A percentile compares a stretch with the other conserved stretches of the same genome.
Conservation (phyloP, 2,797 vertebrate species). For the Molossus alvarezi region DNA sequence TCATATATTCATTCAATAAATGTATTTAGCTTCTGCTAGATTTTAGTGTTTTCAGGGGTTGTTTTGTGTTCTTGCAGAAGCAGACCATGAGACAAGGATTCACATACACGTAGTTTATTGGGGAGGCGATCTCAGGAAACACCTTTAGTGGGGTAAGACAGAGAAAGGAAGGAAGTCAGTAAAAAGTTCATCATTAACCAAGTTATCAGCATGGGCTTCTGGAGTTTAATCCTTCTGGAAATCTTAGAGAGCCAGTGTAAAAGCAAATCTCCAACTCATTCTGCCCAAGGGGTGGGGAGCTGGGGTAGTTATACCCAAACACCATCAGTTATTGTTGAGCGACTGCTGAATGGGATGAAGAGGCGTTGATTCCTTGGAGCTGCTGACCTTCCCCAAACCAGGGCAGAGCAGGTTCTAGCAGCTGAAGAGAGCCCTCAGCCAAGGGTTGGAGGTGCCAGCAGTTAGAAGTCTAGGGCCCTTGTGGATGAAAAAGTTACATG, state of each 20-base stretch:
- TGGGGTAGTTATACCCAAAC: neutral
- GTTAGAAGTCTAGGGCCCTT: neutral
- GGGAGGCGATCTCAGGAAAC: neutral
- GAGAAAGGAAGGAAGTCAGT: neutral
- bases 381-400: neutral
- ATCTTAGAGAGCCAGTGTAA: neutral
- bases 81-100: neutral
- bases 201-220: neutral
- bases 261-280: neutral
- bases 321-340: neutral
- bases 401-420: neutral
- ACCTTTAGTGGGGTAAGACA: neutral
- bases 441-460: neutral
- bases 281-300: neutral
- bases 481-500: neutral
- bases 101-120: neutral
- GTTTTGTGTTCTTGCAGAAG: slow-evolving; percentile 6
- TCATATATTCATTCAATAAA: neutral
- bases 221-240: neutral
- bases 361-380: neutral
- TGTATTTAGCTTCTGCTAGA: neutral
- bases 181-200: neutral
- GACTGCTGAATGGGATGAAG: neutral
- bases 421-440: neutral
- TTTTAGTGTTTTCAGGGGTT: neutral